Evolutionary conservation across 2,113 vertebrate genomes (phyloP).

Genomic region (Alligator mississippiensis): DNA sequence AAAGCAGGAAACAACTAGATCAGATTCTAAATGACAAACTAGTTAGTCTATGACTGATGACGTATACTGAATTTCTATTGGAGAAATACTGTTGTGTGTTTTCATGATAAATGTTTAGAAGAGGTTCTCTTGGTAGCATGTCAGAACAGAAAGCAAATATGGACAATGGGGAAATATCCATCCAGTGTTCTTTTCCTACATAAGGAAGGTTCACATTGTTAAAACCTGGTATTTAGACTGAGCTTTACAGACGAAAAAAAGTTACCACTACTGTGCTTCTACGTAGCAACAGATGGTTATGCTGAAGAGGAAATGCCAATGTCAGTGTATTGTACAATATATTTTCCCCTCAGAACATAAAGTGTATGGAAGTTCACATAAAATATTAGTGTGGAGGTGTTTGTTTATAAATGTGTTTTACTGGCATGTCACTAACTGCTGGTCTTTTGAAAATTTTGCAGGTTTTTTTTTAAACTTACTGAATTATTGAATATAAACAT

Average conservation of each 20-base stretch:
- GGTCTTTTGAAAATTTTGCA: not conserved
- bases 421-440: not conserved
- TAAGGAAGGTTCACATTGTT: not conserved
- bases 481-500: constrained; percentile 18
- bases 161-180: not conserved
- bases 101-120: not conserved
- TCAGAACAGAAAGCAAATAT: not conserved
- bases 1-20: not conserved
- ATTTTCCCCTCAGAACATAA: constrained; percentile 20
- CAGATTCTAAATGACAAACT: not conserved
- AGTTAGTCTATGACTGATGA: not conserved
- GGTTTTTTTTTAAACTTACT: not conserved
- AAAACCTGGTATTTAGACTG: constrained; percentile 12
- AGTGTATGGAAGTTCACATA: constrained; percentile 6
- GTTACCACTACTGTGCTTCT: not conserved
- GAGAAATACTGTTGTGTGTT: not conserved
- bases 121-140: not conserved
- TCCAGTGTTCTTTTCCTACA: not conserved
- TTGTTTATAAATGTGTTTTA: constrained; percentile 17
- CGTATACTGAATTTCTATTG: not conserved
- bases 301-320: constrained; percentile 19
- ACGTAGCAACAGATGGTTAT: not conserved
- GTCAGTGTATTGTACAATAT: not conserved
- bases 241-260: not conserved
- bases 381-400: constrained; percentile 14